phyloP scores from a whole-genome alignment of 2,888 invertebrate species.

The Lepidochrysops patricia region DNA sequence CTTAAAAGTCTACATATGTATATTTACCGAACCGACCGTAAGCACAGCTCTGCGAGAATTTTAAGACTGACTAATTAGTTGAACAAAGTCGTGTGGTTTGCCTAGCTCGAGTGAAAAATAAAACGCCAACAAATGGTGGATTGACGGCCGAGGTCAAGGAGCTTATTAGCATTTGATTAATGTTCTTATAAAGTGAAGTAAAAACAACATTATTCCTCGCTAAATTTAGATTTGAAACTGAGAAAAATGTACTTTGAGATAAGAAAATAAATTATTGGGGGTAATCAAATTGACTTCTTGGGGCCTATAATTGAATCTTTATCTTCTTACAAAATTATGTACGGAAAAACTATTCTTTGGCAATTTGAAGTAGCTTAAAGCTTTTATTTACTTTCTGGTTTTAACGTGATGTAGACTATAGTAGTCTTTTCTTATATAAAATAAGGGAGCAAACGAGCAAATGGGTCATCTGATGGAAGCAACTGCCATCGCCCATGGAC shows the following conservation, averaged over 20 bases:
- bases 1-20: not conserved
- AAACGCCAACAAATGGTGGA: conserved; percentile 2
- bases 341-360: too few species aligned
- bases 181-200: conserved; percentile 13
- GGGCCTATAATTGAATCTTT: too few species aligned
- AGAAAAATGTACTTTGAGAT: not conserved
- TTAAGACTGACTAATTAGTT: not conserved
- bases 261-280: too few species aligned
- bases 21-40: not conserved
- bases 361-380: too few species aligned
- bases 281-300: too few species aligned
- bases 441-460: too few species aligned
- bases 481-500: too few species aligned
- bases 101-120: not conserved
- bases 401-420: too few species aligned
- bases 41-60: not conserved
- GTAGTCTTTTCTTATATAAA: too few species aligned
- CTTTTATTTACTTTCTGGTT: too few species aligned
- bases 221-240: not conserved
- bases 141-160: conserved; percentile 32
- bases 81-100: conserved; percentile 3
- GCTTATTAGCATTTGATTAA: conserved; percentile 25
- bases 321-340: too few species aligned
- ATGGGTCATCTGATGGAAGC: too few species aligned
- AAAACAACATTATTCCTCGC: not conserved